Evolutionary conservation across 2,888 invertebrate genomes (phyloP), one percentile per base, ranked within the genome.

Genomic region (Athalia circularis): DNA sequence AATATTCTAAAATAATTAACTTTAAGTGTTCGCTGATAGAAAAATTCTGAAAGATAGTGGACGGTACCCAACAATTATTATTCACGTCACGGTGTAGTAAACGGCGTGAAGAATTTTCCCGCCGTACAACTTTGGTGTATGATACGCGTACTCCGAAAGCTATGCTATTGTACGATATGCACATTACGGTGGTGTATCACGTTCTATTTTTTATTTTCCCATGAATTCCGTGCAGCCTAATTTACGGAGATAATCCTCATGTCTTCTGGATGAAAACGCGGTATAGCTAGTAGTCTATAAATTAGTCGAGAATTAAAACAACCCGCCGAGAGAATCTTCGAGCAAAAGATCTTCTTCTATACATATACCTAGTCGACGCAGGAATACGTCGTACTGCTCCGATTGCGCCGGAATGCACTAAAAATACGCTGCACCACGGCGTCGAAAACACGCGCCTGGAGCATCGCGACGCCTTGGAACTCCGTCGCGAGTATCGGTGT

Each of bases 391-490:
- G 59, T 61, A n/a, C 61, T 61, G 75, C 62, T 43, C 75, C 75
- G 75, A 75, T 75, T 75, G 75, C 75, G 62, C 75, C 75, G 75
- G 75, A 75, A 75, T 75, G 75, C 75, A 75, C 75, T 75, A 75
- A 75, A 75, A 75, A 75, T 75, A 75, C 61, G 75, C 75, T 13
- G 15, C 29, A 29, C 29, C 29, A 29, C n/a, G 75, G 75, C 75
- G 75, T 75, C 75, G 75, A 62, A 29, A 75, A 75, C 75, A 62
- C 75, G 75, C 62, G 62, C 62, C 75, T 64, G 62, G 75, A 62
- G 75, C 75, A 62, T 75, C 75, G 75, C 75, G 75, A 75, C 75
- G 75, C 62, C 75, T 61, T 52, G 5, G 50, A 75, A 75, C 29
- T 64, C 9, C 75, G 52, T 29, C 6, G 75, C 61, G 7, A 15